Base-by-base conservation (phyloP, 2,113 vertebrate species). In the Pomatostomus ruficeps region DNA sequence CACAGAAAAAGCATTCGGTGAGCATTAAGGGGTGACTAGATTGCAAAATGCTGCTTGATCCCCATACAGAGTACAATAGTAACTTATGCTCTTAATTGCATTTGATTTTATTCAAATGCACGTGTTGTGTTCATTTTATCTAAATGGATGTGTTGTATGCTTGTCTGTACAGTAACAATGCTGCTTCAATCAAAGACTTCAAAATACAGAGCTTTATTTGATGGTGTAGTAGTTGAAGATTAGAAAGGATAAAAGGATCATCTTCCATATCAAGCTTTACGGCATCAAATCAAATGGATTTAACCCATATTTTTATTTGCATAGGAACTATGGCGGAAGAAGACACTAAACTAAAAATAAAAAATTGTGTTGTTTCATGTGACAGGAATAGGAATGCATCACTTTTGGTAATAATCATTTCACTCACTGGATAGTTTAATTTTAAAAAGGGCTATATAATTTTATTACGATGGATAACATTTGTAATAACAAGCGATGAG, bases 231-330 rank as follows among this genome's bases (percentile, higher is more conserved):
- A 55, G 63, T 14, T 63, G 87, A 91, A 93, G 95, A 97, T 96
- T 95, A 96, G 82, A 59, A 91, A 81, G 86, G 86, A 94, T 96
- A 82, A 94, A 86, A 92, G 29, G 75, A 90, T 95, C 31, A 93
- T 79, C 62, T 76, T 90, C 75, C 40, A 58, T 70, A 71, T 86
- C 46, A 91, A 40, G 92, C 16, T 93, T 95, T 94, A 86, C 80
- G 55, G 8, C 18, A 83, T 66, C 67, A 71, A 77, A 92, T 85
- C 62, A 38, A 52, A 73, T 43, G 11, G 57, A 42, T 82, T 93
- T 89, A 90, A 52, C 67, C 49, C 79, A 73, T 85, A 54, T 78
- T 89, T 85, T 85, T 66, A 85, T 21, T 86, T 70, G 16, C 17
- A 28, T 36, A 89, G 16, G 24, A 62, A 22, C 22, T 33, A 21